These are phyloP conservation scores for Sceloporus tristichus DNA, from an alignment of 2,113 vertebrate species.

Conservation along the genomic window DNA sequence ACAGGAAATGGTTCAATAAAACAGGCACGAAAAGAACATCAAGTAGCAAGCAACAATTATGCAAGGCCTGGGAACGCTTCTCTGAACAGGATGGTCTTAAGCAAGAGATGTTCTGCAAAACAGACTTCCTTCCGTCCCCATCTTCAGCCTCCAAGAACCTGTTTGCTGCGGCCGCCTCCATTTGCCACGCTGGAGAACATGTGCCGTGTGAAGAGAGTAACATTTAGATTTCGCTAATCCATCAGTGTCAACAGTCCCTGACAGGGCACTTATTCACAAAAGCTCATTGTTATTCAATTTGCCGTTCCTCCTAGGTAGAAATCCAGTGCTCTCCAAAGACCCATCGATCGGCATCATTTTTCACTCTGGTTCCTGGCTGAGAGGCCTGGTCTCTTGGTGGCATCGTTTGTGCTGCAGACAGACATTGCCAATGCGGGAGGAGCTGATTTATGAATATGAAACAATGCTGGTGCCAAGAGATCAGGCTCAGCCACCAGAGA, in stretches of 20 bases:
- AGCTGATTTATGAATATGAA: constrained; percentile 84
- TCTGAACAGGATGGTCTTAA: neutral
- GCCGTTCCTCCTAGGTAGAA: constrained; percentile 80
- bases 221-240: constrained; percentile 81
- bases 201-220: constrained; percentile 70
- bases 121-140: constrained; percentile 10
- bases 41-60: too few species aligned
- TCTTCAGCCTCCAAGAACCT: constrained; percentile 66
- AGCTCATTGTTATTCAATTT: constrained; percentile 90
- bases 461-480: constrained; percentile 70
- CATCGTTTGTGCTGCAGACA: constrained; percentile 71
- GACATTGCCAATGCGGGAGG: constrained; percentile 69
- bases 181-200: constrained; percentile 67
- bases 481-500: constrained; percentile 76
- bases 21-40: too few species aligned
- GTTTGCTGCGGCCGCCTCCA: constrained; percentile 51
- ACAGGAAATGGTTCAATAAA: too few species aligned
- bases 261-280: constrained; percentile 89
- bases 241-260: constrained; percentile 88
- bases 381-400: constrained; percentile 71
- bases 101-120: constrained; percentile 16
- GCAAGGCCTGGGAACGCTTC: too few species aligned
- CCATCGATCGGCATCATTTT: constrained; percentile 79
- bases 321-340: constrained; percentile 66
- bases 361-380: constrained; percentile 74